Evolutionary conservation across 1,140 invertebrate species (phyloP).

Genomic region (Steinernema feltiae): DNA sequence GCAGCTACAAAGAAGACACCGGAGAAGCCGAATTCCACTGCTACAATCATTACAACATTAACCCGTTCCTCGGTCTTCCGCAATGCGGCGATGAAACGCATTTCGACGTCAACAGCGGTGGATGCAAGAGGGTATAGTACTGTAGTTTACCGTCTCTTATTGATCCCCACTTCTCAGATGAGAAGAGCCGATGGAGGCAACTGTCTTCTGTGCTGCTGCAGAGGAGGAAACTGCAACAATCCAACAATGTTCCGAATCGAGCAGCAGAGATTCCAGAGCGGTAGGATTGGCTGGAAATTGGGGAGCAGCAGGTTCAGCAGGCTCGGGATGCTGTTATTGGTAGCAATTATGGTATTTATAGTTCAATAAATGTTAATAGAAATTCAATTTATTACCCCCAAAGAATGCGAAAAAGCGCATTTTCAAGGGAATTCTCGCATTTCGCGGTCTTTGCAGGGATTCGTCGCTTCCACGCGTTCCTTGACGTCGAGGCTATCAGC

Average conservation of each 20-base stretch:
- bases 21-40: background rate
- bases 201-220: background rate
- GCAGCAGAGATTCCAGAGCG: background rate
- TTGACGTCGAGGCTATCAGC: too few species aligned
- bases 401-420: too few species aligned
- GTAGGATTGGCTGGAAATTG: background rate
- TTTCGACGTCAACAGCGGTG: background rate
- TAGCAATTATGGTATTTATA: too few species aligned
- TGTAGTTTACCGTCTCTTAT: background rate
- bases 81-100: background rate
- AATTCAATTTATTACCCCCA: too few species aligned
- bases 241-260: background rate
- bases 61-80: background rate
- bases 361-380: too few species aligned
- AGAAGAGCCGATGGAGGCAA: background rate
- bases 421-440: too few species aligned
- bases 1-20: background rate
- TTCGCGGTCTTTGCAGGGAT: too few species aligned
- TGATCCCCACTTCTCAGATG: too few species aligned
- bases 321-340: too few species aligned
- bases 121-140: slow-evolving; percentile 4
- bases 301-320: too few species aligned
- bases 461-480: too few species aligned
- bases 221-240: slow-evolving; percentile 8
- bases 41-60: background rate